Conservation (phyloP, 2,888 invertebrate genomes). For the Prenolepis imparis region DNA sequence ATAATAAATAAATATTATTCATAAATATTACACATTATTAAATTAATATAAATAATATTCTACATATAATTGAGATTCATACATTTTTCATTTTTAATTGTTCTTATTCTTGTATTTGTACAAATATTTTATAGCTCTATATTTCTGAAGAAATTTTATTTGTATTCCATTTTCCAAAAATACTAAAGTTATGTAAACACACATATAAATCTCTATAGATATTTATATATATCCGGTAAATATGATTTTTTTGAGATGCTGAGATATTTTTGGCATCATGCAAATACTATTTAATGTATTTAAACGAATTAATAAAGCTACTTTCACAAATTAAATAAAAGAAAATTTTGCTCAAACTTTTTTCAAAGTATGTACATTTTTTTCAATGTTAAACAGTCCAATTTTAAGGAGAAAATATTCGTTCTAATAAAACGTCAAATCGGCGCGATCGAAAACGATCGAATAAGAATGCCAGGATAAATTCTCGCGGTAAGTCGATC, state of each 20-base stretch:
- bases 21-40: background rate
- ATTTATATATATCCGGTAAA: background rate
- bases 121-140: background rate
- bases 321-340: background rate
- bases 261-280: background rate
- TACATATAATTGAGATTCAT: background rate
- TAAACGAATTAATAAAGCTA: background rate
- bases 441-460: background rate
- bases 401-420: background rate
- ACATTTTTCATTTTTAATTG: background rate
- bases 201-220: background rate
- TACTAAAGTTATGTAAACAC: background rate
- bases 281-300: background rate
- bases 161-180: background rate
- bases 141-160: background rate
- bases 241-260: background rate
- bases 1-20: background rate
- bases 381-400: background rate
- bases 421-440: background rate
- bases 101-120: background rate
- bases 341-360: background rate
- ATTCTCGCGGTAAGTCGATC: constrained; percentile 42
- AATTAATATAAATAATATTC: constrained; percentile 3
- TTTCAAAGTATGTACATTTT: background rate
- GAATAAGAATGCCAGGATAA: constrained; percentile 9